A percentile compares a stretch with the other conserved stretches of the same genome.
phyloP scores from a whole-genome alignment of 2,113 vertebrate species.

The Tragelaphus buxtoni region DNA sequence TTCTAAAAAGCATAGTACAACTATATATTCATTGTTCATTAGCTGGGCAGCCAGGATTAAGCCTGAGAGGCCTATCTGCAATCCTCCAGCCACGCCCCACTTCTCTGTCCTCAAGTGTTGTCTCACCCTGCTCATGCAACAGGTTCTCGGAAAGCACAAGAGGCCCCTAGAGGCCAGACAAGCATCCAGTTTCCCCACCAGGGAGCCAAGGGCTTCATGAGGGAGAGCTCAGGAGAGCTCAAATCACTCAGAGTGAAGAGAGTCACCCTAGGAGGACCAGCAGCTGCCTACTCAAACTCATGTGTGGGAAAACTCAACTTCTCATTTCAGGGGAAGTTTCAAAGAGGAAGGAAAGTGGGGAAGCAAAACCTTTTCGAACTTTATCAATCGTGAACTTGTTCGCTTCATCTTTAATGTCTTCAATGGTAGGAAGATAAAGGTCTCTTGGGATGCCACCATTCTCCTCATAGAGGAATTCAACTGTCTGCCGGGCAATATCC shows the following conservation, averaged over 20 bases:
- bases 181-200: background rate
- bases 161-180: background rate
- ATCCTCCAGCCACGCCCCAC: background rate
- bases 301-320: background rate
- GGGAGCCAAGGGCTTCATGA: background rate
- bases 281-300: background rate
- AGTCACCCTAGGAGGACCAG: background rate
- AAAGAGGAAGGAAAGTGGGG: background rate
- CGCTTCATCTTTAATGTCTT: slow-evolving; percentile 98
- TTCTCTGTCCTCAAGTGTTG: background rate
- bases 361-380: slow-evolving; percentile 96
- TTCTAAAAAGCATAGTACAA: background rate
- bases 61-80: background rate
- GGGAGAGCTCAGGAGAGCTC: background rate
- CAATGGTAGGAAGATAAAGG: slow-evolving; percentile 97
- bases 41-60: background rate
- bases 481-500: slow-evolving; percentile 96
- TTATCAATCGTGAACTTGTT: slow-evolving; percentile 99
- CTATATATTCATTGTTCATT: background rate
- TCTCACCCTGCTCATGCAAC: background rate
- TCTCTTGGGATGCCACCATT: slow-evolving; percentile 98
- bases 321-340: background rate
- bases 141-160: background rate
- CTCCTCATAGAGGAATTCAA: slow-evolving; percentile 98
- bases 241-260: background rate